Evolutionary conservation across 1,140 invertebrate genomes (phyloP).

Genomic region (Portunus trituberculatus): DNA sequence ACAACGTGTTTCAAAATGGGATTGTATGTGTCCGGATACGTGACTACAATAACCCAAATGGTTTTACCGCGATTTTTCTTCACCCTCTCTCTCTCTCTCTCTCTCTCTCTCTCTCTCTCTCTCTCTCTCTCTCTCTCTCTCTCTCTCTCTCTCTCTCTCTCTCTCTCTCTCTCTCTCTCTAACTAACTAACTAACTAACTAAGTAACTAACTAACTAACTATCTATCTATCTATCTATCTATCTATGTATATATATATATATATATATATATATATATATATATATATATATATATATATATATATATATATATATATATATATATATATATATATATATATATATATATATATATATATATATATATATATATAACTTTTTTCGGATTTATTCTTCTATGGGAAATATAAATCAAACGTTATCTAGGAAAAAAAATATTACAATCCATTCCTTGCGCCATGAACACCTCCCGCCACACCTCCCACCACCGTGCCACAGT

Average conservation of each 20-base stretch:
- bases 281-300: slow-evolving; percentile 23
- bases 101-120: neutral
- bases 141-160: neutral
- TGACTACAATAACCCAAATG: no score
- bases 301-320: neutral
- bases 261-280: slow-evolving; percentile 23
- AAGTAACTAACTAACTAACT: neutral
- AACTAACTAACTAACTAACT: neutral
- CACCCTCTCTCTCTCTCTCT: no score
- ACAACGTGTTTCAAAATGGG: no score
- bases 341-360: slow-evolving; percentile 60
- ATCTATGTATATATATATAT: slow-evolving; percentile 27
- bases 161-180: no score
- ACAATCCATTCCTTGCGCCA: no score
- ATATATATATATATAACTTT: slow-evolving; percentile 31
- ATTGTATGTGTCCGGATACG: no score
- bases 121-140: neutral
- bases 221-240: neutral
- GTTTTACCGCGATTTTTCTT: no score
- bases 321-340: slow-evolving; percentile 54
- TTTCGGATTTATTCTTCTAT: neutral
- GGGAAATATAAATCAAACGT: neutral
- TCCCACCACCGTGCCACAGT: no score
- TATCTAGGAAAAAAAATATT: neutral
- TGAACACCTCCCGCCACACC: no score